Base-by-base conservation (phyloP, 1,140 invertebrate genomes). In the Atta cephalotes region DNA sequence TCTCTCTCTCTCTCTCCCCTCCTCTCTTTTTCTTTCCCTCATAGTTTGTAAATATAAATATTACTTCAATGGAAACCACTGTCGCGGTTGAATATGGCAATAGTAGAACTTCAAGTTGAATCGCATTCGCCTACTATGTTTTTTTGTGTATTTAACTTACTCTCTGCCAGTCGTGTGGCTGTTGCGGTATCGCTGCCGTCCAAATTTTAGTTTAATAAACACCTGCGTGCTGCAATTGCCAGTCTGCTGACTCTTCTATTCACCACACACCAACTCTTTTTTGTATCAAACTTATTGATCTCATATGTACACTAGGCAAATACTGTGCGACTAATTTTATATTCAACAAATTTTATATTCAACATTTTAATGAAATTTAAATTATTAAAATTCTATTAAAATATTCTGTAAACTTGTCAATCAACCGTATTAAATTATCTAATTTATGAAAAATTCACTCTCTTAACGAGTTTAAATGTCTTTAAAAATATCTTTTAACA, bases 91-190 rank as follows among this genome's bases (percentile, higher is more conserved):
- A 63, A 49, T 49, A 58, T 62, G 60, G 25, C 60, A 28, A 70
- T 45, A 70, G 66, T 21, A 49, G 21, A 49, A 70, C 12, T 68
- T 35, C 66, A 49, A 68, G 45, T 51, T 70, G 14, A 70, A 70
- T 70, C 21, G 12, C 66, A 5, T 63, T 65, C 5, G 72, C 56
- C 14, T 76, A 21, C 25, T 76, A 6, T 2, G 6, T 76, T 76
- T 76, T 25, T 76, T 76, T 76, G 72, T 14, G 35, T 76, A 76
- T 76, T 76, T 76, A 76, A 76, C 31, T 76, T 76, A 39, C 14
- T 0, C 18, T 5, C n/a, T 74, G 3, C 31, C 71, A 31, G 6
- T 60, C 6, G 53, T 45, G 58, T 3, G 58, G 76, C 25, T 31
- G 12, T 14, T 65, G 76, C 60, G 76, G 76, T 65, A 49, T 79